A percentile compares a stretch with the other conserved stretches of the same genome.
Conservation (phyloP, 2,888 invertebrate species). For the Endotricha flammealis region DNA sequence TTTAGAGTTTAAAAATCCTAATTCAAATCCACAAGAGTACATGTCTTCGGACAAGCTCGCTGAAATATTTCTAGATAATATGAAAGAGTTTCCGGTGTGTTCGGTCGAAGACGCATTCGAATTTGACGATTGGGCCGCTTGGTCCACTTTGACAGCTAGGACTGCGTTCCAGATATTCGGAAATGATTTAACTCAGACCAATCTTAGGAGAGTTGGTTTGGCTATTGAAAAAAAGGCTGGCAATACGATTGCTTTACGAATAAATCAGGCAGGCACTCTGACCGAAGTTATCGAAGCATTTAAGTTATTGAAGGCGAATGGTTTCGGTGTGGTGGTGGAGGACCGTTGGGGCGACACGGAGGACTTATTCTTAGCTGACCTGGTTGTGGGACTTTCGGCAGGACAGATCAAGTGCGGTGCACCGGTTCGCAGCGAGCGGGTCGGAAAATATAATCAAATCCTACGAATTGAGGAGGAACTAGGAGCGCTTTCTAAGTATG, state of each 20-base stretch:
- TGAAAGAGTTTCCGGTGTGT: slow-evolving; percentile 92
- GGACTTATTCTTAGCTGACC: slow-evolving; percentile 97
- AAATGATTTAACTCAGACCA: slow-evolving; percentile 96
- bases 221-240: slow-evolving; percentile 97
- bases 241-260: slow-evolving; percentile 93
- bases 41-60: slow-evolving; percentile 89
- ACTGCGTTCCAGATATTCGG: slow-evolving; percentile 89
- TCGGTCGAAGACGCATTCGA: slow-evolving; percentile 99
- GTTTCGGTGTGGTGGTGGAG: slow-evolving; percentile 84
- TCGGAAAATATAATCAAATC: slow-evolving; percentile 98
- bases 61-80: slow-evolving; percentile 91
- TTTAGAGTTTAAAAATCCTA: slow-evolving; percentile 97
- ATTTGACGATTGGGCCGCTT: slow-evolving; percentile 98
- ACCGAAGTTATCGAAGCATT: slow-evolving; percentile 97
- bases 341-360: slow-evolving; percentile 96
- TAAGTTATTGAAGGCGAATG: slow-evolving; percentile 95
- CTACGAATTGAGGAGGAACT: slow-evolving; percentile 98
- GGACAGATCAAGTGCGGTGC: slow-evolving; percentile 99
- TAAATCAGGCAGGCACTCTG: slow-evolving; percentile 98
- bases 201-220: slow-evolving; percentile 90
- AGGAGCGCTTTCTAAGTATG: slow-evolving; percentile 92
- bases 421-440: slow-evolving; percentile 95
- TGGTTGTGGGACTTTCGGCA: slow-evolving; percentile 97
- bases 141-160: slow-evolving; percentile 85
- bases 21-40: slow-evolving; percentile 90